phyloP scores from a whole-genome alignment of 2,113 vertebrate genomes.

The Archocentrus centrarchus region DNA sequence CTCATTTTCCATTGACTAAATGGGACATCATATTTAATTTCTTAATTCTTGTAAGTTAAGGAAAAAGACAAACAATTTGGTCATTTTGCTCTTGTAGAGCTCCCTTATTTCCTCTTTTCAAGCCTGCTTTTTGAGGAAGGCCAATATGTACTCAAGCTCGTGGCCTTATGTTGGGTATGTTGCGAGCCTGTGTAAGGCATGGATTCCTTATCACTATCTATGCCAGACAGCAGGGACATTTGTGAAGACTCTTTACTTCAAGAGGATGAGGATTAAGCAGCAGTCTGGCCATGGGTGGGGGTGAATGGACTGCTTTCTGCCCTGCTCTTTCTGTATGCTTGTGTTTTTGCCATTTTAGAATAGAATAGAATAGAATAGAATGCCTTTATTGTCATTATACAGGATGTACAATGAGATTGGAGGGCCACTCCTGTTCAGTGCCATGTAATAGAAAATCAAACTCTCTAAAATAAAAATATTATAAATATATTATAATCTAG shows the following conservation, averaged over 20 bases:
- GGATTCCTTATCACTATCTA: background rate
- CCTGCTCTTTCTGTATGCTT: background rate
- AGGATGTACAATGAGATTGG: too few relatives aligned
- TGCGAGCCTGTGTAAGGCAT: background rate
- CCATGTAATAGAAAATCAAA: too few relatives aligned
- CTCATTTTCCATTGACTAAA: background rate
- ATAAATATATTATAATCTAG: too few relatives aligned
- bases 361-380: too few relatives aligned
- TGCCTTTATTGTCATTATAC: too few relatives aligned
- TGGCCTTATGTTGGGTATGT: background rate
- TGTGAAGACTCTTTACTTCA: background rate
- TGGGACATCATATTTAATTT: background rate
- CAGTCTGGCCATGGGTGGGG: background rate
- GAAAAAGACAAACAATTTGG: background rate
- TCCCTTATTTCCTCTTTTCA: background rate
- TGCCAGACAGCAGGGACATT: background rate
- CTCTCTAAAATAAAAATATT: too few relatives aligned
- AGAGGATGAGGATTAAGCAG: background rate
- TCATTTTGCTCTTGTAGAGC: background rate
- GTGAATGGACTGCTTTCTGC: too few relatives aligned
- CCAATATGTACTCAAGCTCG: background rate
- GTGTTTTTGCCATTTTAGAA: background rate
- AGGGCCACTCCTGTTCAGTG: too few relatives aligned
- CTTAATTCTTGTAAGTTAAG: background rate
- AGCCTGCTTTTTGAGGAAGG: background rate